Conservation (phyloP, 2,113 vertebrate genomes). For the Psittacula cyanocephala region DNA sequence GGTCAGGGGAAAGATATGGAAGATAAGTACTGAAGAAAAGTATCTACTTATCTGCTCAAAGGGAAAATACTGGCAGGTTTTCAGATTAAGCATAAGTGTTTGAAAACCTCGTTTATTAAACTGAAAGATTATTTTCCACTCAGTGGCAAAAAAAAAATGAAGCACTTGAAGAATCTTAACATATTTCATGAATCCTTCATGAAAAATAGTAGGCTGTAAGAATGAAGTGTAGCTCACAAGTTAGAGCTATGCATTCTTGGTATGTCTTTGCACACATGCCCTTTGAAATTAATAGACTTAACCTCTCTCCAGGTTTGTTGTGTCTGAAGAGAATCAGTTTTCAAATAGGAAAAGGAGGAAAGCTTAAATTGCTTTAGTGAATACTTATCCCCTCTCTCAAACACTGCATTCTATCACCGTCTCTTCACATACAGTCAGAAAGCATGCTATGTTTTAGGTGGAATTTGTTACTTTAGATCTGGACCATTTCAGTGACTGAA, state of each 20-base stretch:
- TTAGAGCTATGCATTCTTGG: accelerated
- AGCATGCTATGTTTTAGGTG: not conserved
- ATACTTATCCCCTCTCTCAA: not conserved
- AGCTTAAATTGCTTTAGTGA: not conserved
- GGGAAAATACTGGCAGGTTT: not conserved
- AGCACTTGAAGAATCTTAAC: not conserved
- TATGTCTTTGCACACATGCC: not conserved
- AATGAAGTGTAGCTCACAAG: not conserved
- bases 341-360: not conserved
- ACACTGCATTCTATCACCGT: not conserved
- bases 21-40: not conserved
- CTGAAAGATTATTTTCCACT: slow-evolving; percentile 38
- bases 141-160: not conserved
- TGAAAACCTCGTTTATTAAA: slow-evolving; percentile 7
- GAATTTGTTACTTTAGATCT: not conserved
- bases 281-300: not conserved
- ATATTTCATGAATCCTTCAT: not conserved
- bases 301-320: not conserved
- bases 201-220: not conserved
- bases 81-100: not conserved
- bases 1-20: not conserved
- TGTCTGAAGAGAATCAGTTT: not conserved
- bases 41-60: not conserved
- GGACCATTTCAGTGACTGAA: not conserved
- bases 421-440: not conserved